These are phyloP conservation scores for Listronotus oregonensis DNA, from an alignment of 1,140 invertebrate species.

Conservation along the genomic window DNA sequence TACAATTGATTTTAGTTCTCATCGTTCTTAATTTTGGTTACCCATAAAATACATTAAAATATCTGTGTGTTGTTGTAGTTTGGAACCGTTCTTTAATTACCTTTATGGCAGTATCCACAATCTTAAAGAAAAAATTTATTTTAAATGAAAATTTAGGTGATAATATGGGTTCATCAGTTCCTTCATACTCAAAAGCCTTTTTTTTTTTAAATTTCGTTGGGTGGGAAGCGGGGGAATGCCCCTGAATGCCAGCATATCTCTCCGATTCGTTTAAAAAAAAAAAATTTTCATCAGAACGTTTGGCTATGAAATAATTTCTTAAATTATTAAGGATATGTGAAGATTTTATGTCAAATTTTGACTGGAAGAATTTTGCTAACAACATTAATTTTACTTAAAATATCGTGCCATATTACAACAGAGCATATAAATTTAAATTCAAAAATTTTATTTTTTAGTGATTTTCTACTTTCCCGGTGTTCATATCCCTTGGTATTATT, in stretches of 20 bases:
- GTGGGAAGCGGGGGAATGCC: background rate
- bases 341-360: slow-evolving; percentile 11
- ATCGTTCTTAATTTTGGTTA: slow-evolving; percentile 9
- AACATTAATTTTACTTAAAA: too few species aligned
- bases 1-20: slow-evolving; percentile 6
- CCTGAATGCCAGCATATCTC: background rate
- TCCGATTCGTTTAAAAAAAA: background rate
- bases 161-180: slow-evolving; percentile 13
- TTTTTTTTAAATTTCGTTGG: slow-evolving; percentile 5
- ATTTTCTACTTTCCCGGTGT: background rate
- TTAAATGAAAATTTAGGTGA: slow-evolving; percentile 9
- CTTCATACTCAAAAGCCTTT: slow-evolving; percentile 14
- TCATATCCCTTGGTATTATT: slow-evolving; percentile 4
- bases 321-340: background rate
- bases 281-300: too few species aligned
- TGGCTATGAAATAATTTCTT: too few species aligned
- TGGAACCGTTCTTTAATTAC: too few species aligned
- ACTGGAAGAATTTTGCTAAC: too few species aligned
- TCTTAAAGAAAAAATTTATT: slow-evolving; percentile 19
- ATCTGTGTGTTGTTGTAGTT: too few species aligned
- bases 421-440: slow-evolving; percentile 19
- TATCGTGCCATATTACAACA: slow-evolving; percentile 12
- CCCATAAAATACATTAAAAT: slow-evolving; percentile 11
- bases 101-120: too few species aligned
- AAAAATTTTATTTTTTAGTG: slow-evolving; percentile 6